Evolutionary conservation across 2,113 vertebrate species (phyloP).

Genomic region (Silurus glanis): DNA sequence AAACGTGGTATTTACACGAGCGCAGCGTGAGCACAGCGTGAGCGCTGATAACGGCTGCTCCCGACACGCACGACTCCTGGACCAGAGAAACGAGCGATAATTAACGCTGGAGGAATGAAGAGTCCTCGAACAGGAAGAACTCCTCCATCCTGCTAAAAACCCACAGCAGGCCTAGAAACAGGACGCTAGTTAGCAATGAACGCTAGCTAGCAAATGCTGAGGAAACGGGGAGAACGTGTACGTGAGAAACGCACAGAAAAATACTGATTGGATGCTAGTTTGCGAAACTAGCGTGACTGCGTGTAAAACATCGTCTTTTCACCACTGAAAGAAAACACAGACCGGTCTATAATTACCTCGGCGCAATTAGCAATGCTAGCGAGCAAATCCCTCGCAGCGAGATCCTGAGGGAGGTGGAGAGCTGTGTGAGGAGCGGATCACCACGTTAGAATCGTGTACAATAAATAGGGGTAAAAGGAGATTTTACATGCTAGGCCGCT

Average conservation of each 20-base stretch:
- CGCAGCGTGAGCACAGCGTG: constrained; percentile 69
- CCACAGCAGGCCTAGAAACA: neutral
- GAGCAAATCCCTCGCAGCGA: neutral
- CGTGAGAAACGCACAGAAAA: neutral
- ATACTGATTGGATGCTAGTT: neutral
- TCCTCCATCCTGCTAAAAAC: neutral
- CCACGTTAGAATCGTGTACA: too few relatives aligned
- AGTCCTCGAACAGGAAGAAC: neutral
- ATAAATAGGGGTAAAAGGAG: too few relatives aligned
- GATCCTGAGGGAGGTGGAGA: neutral
- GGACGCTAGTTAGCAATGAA: neutral
- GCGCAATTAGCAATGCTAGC: neutral
- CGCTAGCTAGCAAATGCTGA: neutral
- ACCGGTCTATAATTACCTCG: neutral
- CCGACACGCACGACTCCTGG: constrained; percentile 67
- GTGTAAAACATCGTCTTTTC: too few relatives aligned
- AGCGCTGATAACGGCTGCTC: constrained; percentile 92
- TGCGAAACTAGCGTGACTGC: neutral
- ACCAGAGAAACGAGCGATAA: neutral
- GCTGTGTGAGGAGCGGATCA: too few relatives aligned
- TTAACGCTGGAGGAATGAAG: neutral
- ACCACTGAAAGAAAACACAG: neutral
- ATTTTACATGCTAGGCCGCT: neutral
- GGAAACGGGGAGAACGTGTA: neutral
- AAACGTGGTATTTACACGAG: neutral